Evolutionary conservation across 2,797 vertebrate genomes (phyloP), one percentile per base, ranked within the genome.

Genomic region (Ceryle rudis): DNA sequence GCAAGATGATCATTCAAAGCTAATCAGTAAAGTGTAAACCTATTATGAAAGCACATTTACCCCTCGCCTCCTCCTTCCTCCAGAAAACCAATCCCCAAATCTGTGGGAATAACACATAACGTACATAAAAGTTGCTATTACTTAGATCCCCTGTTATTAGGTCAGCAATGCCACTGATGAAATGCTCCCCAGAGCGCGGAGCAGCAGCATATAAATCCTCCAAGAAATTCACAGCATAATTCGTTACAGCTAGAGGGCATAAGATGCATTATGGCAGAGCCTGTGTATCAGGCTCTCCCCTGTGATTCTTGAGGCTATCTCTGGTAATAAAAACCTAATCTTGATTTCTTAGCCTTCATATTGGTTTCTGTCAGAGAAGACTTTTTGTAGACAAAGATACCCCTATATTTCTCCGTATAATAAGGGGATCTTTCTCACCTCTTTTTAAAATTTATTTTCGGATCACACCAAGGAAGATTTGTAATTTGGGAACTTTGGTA

Each of bases 1-100:
- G 91, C 62, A 58, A 92, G 94, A 67, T 87, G 81, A 87, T 88
- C 91, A 93, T 97, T 95, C 94, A 91, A 86, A 97, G 90, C 90
- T 93, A 86, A 96, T 95, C 95, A 90, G 96, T 81, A 88, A 95
- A 95, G 94, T 95, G 91, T 89, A 95, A 97, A 97, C 90, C 89
- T 85, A 93, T 97, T 93, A 93, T 44, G 86, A 93, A 85, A 97
- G 92, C 78, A 89, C 96, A 95, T 95, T 92, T 75, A 64, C 87
- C 91, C 95, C 91, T 39, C 2, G 22, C 90, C 44, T 81, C 66
- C 60, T 75, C 49, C 64, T 67, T 60, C 83, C 94, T 96, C 84
- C 77, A n/a, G 44, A 90, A 88, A 95, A 94, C 21, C 84, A 81
- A 86, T 95, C 90, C 95, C 95, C 85, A 39, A 20, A 62, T 90